These are phyloP conservation scores for Perccottus glenii DNA, from an alignment of 2,113 vertebrate genomes.

Conservation along the genomic window DNA sequence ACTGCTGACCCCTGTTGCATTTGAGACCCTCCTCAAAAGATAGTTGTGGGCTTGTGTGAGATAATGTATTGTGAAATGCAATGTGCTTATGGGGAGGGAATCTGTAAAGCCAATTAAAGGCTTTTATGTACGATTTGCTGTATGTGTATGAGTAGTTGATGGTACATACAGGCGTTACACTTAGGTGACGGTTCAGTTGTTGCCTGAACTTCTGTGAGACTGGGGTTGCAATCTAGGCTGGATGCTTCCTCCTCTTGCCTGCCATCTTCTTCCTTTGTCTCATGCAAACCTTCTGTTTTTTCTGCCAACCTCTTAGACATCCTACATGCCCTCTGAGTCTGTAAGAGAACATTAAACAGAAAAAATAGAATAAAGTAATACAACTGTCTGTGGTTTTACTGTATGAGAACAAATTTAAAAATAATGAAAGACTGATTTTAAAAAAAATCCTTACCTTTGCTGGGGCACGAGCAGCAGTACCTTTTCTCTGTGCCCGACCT, in stretches of 20 bases:
- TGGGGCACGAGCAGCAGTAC: constrained; percentile 66
- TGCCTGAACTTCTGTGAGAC: constrained; percentile 89
- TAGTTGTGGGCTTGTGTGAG: constrained; percentile 15
- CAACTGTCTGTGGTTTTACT: no score
- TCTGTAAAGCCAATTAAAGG: constrained; percentile 2
- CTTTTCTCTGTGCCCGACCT: constrained; percentile 75
- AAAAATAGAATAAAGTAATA: not conserved
- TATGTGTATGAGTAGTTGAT: constrained; percentile 79
- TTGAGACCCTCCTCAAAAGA: constrained; percentile 28
- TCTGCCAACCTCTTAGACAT: constrained; percentile 74
- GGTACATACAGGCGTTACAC: constrained; percentile 95
- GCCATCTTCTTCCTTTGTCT: constrained; percentile 58
- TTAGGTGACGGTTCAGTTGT: constrained; percentile 85
- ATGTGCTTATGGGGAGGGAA: constrained; percentile 19
- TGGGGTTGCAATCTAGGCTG: constrained; percentile 86
- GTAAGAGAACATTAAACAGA: constrained; percentile 16
- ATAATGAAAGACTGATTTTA: no score
- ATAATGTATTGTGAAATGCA: constrained; percentile 25
- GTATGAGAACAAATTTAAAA: no score
- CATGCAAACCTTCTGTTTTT: constrained; percentile 68
- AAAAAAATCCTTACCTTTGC: constrained; percentile 79
- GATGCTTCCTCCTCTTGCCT: constrained; percentile 68
- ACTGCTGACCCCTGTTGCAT: constrained; percentile 59
- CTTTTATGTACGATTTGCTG: constrained; percentile 35
- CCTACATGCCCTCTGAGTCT: constrained; percentile 63